Evolutionary conservation across 2,113 vertebrate species (phyloP).

Genomic region (Entelurus aequoreus): DNA sequence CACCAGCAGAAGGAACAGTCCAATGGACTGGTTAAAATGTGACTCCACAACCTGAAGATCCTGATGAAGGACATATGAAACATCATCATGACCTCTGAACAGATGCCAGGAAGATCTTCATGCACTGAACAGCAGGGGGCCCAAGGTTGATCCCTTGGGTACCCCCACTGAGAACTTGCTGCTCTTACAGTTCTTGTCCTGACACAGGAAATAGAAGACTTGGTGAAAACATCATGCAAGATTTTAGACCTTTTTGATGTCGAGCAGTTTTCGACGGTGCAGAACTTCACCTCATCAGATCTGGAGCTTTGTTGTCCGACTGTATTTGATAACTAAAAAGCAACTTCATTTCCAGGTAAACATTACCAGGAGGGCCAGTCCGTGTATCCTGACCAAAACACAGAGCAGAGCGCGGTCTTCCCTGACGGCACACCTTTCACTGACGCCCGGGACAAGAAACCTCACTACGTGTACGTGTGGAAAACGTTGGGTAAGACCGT

Average conservation of each 20-base stretch:
- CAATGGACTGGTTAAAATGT: no score
- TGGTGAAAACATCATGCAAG: neutral
- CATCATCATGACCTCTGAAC: no score
- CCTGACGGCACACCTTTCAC: slow-evolving; percentile 79
- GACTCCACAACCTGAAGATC: no score
- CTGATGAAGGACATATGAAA: no score
- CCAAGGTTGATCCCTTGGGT: no score
- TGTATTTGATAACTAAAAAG: neutral
- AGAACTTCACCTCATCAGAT: neutral
- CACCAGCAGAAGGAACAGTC: no score
- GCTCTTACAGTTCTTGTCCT: no score
- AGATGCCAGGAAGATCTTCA: no score
- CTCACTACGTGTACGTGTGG: slow-evolving; percentile 88
- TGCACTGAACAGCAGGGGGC: no score
- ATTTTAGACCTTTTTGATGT: neutral
- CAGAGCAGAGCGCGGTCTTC: slow-evolving; percentile 65
- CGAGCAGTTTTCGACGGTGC: neutral
- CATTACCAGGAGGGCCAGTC: slow-evolving; percentile 70
- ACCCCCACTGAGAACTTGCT: no score
- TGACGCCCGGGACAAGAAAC: slow-evolving; percentile 51
- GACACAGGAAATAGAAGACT: neutral
- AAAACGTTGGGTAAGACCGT: slow-evolving; percentile 81
- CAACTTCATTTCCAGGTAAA: slow-evolving; percentile 67
- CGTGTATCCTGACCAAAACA: slow-evolving; percentile 76
- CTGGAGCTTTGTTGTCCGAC: neutral